These are phyloP conservation scores for Proteles cristata DNA, from an alignment of 2,113 vertebrate species.

Conservation along the genomic window DNA sequence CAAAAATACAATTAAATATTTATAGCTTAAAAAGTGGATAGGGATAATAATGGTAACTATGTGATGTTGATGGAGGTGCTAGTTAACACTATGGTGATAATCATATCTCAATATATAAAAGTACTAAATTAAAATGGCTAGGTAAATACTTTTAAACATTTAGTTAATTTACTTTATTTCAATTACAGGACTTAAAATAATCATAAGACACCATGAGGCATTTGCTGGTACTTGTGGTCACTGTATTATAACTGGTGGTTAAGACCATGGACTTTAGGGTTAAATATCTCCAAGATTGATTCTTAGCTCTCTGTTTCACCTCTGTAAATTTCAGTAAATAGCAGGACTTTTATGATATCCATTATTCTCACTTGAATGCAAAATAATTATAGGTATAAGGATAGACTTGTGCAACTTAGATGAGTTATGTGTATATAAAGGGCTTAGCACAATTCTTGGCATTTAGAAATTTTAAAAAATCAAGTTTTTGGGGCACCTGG, in stretches of 20 bases:
- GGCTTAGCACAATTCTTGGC: neutral
- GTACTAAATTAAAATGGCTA: neutral
- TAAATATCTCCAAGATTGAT: neutral
- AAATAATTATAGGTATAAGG: neutral
- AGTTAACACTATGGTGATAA: neutral
- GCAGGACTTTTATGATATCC: neutral
- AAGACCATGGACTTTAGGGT: neutral
- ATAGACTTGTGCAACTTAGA: neutral
- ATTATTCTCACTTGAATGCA: neutral
- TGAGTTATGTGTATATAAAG: neutral
- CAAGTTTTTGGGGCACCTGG: too few relatives aligned
- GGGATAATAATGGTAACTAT: neutral
- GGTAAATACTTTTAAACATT: neutral
- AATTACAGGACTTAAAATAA: neutral
- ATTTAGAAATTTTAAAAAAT: neutral
- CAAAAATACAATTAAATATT: neutral
- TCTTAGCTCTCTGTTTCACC: neutral
- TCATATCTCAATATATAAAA: neutral
- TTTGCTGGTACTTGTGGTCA: neutral
- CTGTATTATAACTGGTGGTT: neutral
- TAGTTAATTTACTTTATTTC: neutral
- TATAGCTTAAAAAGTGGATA: neutral
- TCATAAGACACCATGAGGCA: neutral
- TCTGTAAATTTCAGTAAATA: neutral
- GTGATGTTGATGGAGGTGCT: neutral